Conservation (phyloP, 2,797 vertebrate genomes). For the Morelia viridis region DNA sequence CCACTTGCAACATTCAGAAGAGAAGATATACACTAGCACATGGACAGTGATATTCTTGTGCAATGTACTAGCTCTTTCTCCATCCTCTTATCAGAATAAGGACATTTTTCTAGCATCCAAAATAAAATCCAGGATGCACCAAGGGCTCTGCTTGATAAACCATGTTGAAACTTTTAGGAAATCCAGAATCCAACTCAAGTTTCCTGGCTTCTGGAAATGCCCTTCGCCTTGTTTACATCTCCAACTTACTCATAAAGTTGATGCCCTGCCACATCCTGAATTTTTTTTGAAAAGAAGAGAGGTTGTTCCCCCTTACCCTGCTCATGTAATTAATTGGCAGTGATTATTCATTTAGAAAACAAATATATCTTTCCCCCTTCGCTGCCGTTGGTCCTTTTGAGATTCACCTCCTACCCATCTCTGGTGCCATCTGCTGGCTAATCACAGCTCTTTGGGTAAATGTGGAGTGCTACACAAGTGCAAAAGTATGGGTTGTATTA, state of each 20-base stretch:
- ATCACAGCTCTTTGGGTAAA: background rate
- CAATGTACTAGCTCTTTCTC: background rate
- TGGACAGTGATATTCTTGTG: background rate
- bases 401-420: background rate
- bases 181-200: background rate
- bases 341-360: background rate
- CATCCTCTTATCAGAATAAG: background rate
- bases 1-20: background rate
- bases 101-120: background rate
- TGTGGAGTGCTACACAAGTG: background rate
- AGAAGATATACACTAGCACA: background rate
- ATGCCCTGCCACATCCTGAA: background rate
- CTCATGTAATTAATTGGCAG: background rate
- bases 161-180: background rate
- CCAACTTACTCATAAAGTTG: background rate
- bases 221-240: background rate
- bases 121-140: background rate
- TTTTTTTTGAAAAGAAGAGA: background rate
- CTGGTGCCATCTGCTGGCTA: slow-evolving; percentile 27
- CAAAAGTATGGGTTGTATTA: background rate
- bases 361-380: background rate
- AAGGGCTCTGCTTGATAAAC: background rate
- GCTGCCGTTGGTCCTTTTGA: background rate
- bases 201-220: background rate
- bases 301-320: background rate